Base-by-base conservation (phyloP, 1,140 invertebrate genomes). In the Ceratosolen fusciceps region DNA sequence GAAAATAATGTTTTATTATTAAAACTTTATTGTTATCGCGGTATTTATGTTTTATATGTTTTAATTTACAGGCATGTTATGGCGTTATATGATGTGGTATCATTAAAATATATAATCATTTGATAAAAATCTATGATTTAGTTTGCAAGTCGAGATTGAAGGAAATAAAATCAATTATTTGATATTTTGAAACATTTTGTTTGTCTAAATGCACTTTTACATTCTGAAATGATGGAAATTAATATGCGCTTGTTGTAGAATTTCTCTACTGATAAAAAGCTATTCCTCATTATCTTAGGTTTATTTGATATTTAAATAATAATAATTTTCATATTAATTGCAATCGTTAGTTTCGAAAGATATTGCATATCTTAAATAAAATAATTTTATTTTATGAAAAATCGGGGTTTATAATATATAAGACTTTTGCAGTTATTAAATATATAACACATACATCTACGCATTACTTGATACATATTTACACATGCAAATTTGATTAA, bases 21-120 rank as follows among this genome's bases (percentile, higher is more conserved):
- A 77, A 58, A 71, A 77, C 31, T 80, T 86, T 86, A 89, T 89
- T 90, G 89, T 89, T 89, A 89, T 88, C 86, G 84, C 85, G 86
- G 88, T 89, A 87, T 89, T 89, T 87, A 85, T 85, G 86, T 87
- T 85, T 86, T 86, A 76, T 81, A 82, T 82, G 74, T 79, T 84
- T 84, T 82, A 74, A 84, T 85, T 83, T 82, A 82, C 83, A 80
- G 83, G 72, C 83, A 80, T 82, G 72, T 79, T 81, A 82, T 84
- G 79, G 83, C 78, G 81, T 81, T 81, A 78, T 82, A 83, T 82
- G 81, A 76, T 83, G 82, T 82, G 43, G 7, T 29, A 72, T 72
- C 29, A 54, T n/a, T 26, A 68, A 47, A 3, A 74, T 43, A 19
- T 24, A 60, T 1, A 10, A 0, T 16, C 24, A n/a, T 37, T 37